Conservation (phyloP, 2,888 invertebrate species). For the Cantharis lateralis region DNA sequence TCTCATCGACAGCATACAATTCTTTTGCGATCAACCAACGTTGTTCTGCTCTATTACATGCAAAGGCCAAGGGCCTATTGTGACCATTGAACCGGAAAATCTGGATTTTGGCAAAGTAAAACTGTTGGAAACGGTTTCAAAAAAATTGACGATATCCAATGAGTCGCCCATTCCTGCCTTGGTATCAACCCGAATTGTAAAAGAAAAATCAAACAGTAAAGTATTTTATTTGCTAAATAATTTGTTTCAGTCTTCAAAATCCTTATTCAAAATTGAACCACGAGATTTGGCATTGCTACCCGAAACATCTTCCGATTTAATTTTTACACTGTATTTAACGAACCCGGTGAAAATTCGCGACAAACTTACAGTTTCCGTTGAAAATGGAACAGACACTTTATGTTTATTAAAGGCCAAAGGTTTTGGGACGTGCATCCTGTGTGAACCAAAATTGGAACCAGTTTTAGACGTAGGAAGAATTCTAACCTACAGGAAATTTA, state of each 20-base stretch:
- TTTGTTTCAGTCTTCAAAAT: slow-evolving; percentile 56
- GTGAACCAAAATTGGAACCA: slow-evolving; percentile 64
- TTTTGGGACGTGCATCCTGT: slow-evolving; percentile 67
- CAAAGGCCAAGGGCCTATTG: slow-evolving; percentile 69
- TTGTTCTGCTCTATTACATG: slow-evolving; percentile 57
- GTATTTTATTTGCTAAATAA: background rate
- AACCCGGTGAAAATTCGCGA: slow-evolving; percentile 50
- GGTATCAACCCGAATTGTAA: slow-evolving; percentile 8
- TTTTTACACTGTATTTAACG: slow-evolving; percentile 48
- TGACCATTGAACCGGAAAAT: slow-evolving; percentile 64
- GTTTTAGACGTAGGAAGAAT: slow-evolving; percentile 64
- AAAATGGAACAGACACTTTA: slow-evolving; percentile 54
- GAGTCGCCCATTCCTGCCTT: slow-evolving; percentile 71
- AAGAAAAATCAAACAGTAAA: background rate
- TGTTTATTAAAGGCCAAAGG: slow-evolving; percentile 64
- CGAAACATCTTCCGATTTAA: slow-evolving; percentile 43
- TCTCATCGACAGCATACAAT: slow-evolving; percentile 36
- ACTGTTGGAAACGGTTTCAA: slow-evolving; percentile 59
- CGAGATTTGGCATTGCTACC: slow-evolving; percentile 44
- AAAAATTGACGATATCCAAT: slow-evolving; percentile 64
- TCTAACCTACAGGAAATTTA: slow-evolving; percentile 62
- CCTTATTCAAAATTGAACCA: slow-evolving; percentile 47
- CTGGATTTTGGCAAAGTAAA: slow-evolving; percentile 68
- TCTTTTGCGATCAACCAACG: slow-evolving; percentile 27
- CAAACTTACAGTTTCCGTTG: slow-evolving; percentile 45